Evolutionary conservation across 2,888 invertebrate genomes (phyloP), one percentile per base, ranked within the genome.

Genomic region (Eutolmus rufibarbis): DNA sequence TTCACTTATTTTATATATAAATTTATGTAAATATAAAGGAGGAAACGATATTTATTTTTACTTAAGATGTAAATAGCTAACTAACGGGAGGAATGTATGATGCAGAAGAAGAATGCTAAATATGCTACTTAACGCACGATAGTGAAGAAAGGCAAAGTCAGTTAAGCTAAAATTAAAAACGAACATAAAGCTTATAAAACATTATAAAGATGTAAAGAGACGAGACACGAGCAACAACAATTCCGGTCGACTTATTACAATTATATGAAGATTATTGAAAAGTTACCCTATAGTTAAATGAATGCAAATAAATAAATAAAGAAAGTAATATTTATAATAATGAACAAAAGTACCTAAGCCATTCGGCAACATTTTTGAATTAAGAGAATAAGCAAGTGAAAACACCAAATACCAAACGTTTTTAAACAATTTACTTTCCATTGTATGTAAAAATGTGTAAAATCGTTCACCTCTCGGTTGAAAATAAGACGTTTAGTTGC

Each of bases 341-440:
- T 43, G 74, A 85, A 89, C 89, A 89, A 89, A 89, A 89, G 92
- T 92, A 92, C 92, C 92, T 92, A 92, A 92, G 92, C 92, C 92
- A 92, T 91, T 92, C 91, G 92, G 92, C 92, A 91, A 90, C 91
- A 92, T 86, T 74, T 77, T 86, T 56, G 86, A 77, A 86, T 76
- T 86, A 86, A 86, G 86, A 66, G 66, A 77, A 86, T 74, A 86
- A 86, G 40, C 40, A 86, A 74, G 74, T 85, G 86, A 86, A 86
- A 86, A 86, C 86, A 86, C 86, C 86, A 86, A 86, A 86, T 46
- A 86, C 56, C 86, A 77, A 77, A 77, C 31, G 40, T 86, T 76
- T 86, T 86, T 86, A 77, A 77, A 77, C 40, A 34, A 46, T 77
- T 77, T 51, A 46, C 43, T 85, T 85, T 74, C 66, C 74, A 84